phyloP scores from a whole-genome alignment of 2,797 vertebrate species.

The Synanceia verrucosa region DNA sequence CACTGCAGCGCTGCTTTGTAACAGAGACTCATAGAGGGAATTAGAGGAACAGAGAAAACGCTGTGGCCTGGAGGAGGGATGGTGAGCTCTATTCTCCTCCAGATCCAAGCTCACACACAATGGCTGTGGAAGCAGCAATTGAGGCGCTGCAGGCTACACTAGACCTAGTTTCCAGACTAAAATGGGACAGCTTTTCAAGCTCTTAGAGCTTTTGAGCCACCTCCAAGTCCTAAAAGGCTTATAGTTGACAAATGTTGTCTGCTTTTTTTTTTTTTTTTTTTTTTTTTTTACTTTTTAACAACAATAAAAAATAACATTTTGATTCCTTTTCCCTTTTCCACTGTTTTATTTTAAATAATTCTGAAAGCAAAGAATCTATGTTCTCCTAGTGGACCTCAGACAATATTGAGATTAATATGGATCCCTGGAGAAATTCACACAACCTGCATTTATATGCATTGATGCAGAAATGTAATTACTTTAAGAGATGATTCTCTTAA shows the following conservation, averaged over 20 bases:
- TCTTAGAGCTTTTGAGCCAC: slow-evolving; percentile 59
- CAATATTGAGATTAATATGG: slow-evolving; percentile 74
- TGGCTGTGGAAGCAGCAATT: slow-evolving; percentile 71
- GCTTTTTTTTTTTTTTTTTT: slow-evolving; percentile 16
- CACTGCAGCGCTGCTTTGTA: slow-evolving; percentile 58
- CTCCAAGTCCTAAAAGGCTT: slow-evolving; percentile 42
- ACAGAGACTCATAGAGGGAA: slow-evolving; percentile 69
- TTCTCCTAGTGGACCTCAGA: slow-evolving; percentile 33
- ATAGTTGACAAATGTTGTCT: slow-evolving; percentile 24
- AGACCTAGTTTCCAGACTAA: slow-evolving; percentile 83
- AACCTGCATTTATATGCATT: slow-evolving; percentile 81
- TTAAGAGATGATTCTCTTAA: slow-evolving; percentile 84
- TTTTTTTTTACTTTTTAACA: too few species aligned
- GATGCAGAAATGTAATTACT: slow-evolving; percentile 87
- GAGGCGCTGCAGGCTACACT: slow-evolving; percentile 78
- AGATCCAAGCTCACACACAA: slow-evolving; percentile 73
- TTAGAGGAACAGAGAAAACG: slow-evolving; percentile 67
- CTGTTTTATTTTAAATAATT: slow-evolving; percentile 3
- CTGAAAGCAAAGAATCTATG: slow-evolving; percentile 4
- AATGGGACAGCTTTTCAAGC: slow-evolving; percentile 75
- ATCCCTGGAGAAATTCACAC: slow-evolving; percentile 74
- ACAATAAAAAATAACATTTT: background rate
- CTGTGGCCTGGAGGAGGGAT: slow-evolving; percentile 77
- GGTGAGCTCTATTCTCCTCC: slow-evolving; percentile 67
- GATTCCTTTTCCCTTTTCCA: background rate